These are phyloP conservation scores for Scolopax rusticola DNA, from an alignment of 2,797 vertebrate species.

Conservation along the genomic window DNA sequence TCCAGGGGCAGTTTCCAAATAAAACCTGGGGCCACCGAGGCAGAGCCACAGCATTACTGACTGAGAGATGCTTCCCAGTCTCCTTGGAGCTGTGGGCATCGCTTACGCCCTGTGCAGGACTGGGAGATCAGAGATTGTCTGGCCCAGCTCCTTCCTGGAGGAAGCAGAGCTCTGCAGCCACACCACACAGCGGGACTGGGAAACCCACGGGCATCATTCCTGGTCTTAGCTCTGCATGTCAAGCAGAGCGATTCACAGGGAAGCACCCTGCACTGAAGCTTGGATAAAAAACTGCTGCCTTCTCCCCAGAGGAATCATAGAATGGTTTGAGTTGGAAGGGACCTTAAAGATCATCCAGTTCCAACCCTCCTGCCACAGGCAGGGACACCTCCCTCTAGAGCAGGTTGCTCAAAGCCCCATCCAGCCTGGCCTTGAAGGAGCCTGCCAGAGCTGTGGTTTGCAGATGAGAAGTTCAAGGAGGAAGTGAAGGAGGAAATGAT, in stretches of 20 bases:
- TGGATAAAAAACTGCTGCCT: not conserved
- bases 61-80: not conserved
- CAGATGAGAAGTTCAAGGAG: not conserved
- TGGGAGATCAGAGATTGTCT: not conserved
- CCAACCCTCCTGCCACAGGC: too few relatives aligned
- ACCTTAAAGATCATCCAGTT: too few relatives aligned
- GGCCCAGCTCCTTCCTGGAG: not conserved
- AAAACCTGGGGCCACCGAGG: not conserved
- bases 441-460: not conserved
- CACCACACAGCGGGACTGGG: not conserved
- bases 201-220: not conserved
- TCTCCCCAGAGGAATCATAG: not conserved
- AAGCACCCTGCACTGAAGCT: not conserved
- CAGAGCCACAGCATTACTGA: rapidly evolving
- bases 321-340: too few relatives aligned
- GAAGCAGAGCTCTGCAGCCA: not conserved
- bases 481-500: not conserved
- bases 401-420: too few relatives aligned
- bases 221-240: not conserved
- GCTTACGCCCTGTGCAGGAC: not conserved
- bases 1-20: not conserved
- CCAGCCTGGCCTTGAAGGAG: not conserved
- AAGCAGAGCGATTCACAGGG: not conserved
- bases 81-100: not conserved
- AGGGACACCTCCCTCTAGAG: too few relatives aligned